Conservation (phyloP, 2,797 vertebrate species). For the Buphagus erythrorhynchus region DNA sequence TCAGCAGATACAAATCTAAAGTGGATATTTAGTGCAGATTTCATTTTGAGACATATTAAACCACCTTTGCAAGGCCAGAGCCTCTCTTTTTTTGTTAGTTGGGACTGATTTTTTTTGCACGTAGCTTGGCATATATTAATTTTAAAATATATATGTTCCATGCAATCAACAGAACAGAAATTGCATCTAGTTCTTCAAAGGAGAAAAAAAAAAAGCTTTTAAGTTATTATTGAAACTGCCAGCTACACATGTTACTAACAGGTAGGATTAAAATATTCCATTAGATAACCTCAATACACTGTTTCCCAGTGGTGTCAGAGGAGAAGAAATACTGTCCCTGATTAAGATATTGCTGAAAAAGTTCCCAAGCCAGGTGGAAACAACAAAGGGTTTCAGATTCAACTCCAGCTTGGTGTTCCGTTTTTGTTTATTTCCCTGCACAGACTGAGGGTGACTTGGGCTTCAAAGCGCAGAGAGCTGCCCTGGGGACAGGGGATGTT, state of each 20-base stretch:
- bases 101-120: not conserved
- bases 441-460: not conserved
- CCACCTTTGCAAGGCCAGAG: not conserved
- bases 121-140: not conserved
- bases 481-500: not conserved
- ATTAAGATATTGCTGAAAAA: not conserved
- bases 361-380: not conserved
- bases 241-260: not conserved
- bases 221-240: not conserved
- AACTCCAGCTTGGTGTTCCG: too few species aligned
- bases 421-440: not conserved
- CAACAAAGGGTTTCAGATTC: not conserved
- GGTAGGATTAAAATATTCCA: not conserved
- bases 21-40: not conserved
- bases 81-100: not conserved
- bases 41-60: not conserved
- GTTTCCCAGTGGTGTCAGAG: rapidly evolving
- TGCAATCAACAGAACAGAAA: not conserved
- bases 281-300: not conserved
- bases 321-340: not conserved
- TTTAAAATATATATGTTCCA: not conserved
- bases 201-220: not conserved
- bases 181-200: not conserved
- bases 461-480: not conserved
- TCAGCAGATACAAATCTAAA: not conserved